Conservation (phyloP, 1,140 invertebrate species). For the Pseudomyrmex concolor region DNA sequence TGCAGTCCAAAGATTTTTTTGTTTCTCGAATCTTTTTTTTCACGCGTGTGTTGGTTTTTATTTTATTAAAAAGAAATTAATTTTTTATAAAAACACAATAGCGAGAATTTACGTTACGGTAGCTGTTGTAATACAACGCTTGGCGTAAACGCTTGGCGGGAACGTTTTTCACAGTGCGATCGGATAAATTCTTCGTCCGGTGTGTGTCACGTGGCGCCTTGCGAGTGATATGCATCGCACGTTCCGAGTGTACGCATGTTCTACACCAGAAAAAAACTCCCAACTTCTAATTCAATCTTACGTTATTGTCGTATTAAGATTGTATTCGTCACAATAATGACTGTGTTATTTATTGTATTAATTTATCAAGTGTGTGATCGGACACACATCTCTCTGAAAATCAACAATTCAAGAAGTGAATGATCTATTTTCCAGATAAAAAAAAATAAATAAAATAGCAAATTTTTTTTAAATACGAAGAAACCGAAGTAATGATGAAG, state of each 20-base stretch:
- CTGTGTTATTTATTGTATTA: not conserved
- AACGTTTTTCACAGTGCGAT: not conserved
- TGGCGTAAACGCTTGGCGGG: not conserved
- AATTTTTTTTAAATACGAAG: not conserved
- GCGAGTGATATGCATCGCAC: slow-evolving; percentile 19
- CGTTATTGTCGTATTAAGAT: not conserved
- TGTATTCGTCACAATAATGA: not conserved
- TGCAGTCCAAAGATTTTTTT: too few species aligned
- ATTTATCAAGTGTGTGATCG: not conserved
- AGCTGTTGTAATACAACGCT: too few species aligned
- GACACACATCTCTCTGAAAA: not conserved
- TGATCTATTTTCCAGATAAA: too few species aligned
- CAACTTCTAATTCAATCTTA: not conserved
- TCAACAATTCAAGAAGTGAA: too few species aligned
- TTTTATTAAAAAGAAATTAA: too few species aligned
- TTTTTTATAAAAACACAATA: too few species aligned
- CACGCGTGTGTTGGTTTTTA: too few species aligned
- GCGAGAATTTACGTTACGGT: too few species aligned
- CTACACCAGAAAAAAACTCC: slow-evolving; percentile 1
- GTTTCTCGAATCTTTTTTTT: too few species aligned
- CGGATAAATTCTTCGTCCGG: slow-evolving; percentile 7
- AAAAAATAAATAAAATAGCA: too few species aligned
- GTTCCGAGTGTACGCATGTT: slow-evolving; percentile 19
- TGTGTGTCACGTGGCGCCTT: not conserved
- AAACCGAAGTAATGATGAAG: not conserved